Evolutionary conservation across 2,797 vertebrate species (phyloP).

Genomic region (Enteromius unitaeniatus): DNA sequence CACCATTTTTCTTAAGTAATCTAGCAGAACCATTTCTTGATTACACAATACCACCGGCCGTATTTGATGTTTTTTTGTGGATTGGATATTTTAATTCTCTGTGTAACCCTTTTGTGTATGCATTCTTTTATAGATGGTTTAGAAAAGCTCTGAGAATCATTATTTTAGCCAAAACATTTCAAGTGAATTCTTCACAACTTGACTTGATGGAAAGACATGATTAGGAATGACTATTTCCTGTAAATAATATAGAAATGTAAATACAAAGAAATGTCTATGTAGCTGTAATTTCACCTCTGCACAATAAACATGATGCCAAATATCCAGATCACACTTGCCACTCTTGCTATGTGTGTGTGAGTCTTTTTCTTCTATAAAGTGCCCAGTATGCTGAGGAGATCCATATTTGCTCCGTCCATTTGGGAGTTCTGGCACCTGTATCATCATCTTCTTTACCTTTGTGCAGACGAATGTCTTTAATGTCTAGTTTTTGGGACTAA

Average conservation of each 20-base stretch:
- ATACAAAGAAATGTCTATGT: neutral
- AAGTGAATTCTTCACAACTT: constrained; percentile 65
- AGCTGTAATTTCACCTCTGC: neutral
- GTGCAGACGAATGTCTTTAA: too few species aligned
- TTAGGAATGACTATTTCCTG: neutral
- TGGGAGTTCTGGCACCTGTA: too few species aligned
- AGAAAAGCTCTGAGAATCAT: constrained; percentile 79
- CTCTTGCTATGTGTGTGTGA: too few species aligned
- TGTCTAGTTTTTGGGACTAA: too few species aligned
- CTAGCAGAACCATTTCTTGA: constrained; percentile 73
- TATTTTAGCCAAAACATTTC: constrained; percentile 78
- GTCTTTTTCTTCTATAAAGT: too few species aligned
- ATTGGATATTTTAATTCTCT: constrained; percentile 84
- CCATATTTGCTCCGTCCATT: too few species aligned
- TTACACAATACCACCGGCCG: constrained; percentile 67
- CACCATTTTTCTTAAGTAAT: constrained; percentile 79
- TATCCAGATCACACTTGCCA: neutral
- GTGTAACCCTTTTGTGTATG: constrained; percentile 83
- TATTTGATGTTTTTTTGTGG: constrained; percentile 78
- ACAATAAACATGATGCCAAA: neutral
- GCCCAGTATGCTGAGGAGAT: too few species aligned
- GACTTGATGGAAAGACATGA: constrained; percentile 17
- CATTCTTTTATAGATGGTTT: constrained; percentile 85
- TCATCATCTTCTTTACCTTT: too few species aligned
- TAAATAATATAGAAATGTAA: neutral